Evolutionary conservation across 2,888 invertebrate genomes (phyloP).

Genomic region (Thymelicus lineola): DNA sequence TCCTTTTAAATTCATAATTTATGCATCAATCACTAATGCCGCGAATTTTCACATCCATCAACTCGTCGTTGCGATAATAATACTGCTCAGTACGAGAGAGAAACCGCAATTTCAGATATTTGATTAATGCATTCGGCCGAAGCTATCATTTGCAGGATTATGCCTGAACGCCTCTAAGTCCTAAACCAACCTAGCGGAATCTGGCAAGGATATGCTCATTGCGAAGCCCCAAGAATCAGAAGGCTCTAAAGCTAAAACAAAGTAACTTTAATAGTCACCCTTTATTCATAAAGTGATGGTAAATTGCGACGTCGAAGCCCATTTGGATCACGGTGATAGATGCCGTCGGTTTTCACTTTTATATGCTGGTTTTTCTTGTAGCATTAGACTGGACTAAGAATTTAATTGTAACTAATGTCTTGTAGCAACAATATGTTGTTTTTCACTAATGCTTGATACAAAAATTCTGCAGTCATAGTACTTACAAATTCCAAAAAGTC

Average conservation of each 20-base stretch:
- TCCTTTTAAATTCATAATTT: too few relatives aligned
- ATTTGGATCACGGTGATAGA: slow-evolving; percentile 61
- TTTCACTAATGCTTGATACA: too few relatives aligned
- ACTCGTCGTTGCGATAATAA: slow-evolving; percentile 82
- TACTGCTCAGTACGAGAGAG: slow-evolving; percentile 82
- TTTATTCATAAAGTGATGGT: slow-evolving; percentile 49
- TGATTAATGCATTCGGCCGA: too few relatives aligned
- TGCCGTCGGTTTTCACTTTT: slow-evolving; percentile 54
- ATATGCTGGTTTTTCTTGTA: too few relatives aligned
- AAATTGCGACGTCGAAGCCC: slow-evolving; percentile 61
- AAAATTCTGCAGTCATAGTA: too few relatives aligned
- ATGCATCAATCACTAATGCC: too few relatives aligned
- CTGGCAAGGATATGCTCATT: slow-evolving; percentile 69
- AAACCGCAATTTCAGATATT: slow-evolving; percentile 85
- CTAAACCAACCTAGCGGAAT: slow-evolving; percentile 86
- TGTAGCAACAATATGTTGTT: too few relatives aligned
- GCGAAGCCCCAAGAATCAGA: slow-evolving; percentile 65
- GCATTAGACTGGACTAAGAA: too few relatives aligned
- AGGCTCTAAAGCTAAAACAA: slow-evolving; percentile 68
- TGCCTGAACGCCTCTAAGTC: slow-evolving; percentile 86
- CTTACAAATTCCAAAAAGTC: too few relatives aligned
- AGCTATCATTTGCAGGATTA: slow-evolving; percentile 84
- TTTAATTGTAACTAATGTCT: too few relatives aligned
- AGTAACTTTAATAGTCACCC: slow-evolving; percentile 65
- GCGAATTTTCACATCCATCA: too few relatives aligned